A percentile compares a stretch with the other conserved stretches of the same genome.
Evolutionary conservation across 2,888 invertebrate genomes (phyloP).

Genomic region (Tethea ocularis): DNA sequence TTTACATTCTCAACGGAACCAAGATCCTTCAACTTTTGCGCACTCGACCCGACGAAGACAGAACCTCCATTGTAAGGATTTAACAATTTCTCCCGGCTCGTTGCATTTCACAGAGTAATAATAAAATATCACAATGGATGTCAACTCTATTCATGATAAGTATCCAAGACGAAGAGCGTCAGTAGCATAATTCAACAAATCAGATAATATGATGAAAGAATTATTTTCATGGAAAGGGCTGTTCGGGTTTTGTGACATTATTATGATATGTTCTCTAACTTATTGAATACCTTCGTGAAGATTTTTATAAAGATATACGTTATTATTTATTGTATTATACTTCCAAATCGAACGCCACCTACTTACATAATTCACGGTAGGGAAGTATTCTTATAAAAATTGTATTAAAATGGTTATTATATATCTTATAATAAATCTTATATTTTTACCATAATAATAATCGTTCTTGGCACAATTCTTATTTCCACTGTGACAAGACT

Average conservation of each 20-base stretch:
- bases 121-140: conserved; percentile 82
- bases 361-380: conserved; percentile 5
- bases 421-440: too few relatives aligned
- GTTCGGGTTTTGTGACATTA: conserved; percentile 53
- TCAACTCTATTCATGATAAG: conserved; percentile 80
- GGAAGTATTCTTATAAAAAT: not conserved
- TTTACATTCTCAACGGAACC: conserved; percentile 63
- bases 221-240: conserved; percentile 56
- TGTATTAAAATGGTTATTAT: not conserved
- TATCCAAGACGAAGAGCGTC: conserved; percentile 74
- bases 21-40: conserved; percentile 75
- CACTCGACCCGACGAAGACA: conserved; percentile 77
- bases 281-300: conserved; percentile 34
- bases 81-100: conserved; percentile 79
- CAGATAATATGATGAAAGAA: conserved; percentile 65
- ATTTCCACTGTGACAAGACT: conserved; percentile 46
- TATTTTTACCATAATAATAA: too few relatives aligned
- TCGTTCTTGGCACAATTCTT: too few relatives aligned
- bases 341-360: conserved; percentile 10
- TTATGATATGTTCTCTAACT: conserved; percentile 35
- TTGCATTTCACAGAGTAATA: conserved; percentile 78
- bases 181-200: conserved; percentile 73
- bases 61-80: conserved; percentile 75
- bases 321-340: conserved; percentile 28
- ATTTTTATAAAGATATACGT: conserved; percentile 32